Conservation (phyloP, 2,113 vertebrate species). For the Paradisaea rubra region DNA sequence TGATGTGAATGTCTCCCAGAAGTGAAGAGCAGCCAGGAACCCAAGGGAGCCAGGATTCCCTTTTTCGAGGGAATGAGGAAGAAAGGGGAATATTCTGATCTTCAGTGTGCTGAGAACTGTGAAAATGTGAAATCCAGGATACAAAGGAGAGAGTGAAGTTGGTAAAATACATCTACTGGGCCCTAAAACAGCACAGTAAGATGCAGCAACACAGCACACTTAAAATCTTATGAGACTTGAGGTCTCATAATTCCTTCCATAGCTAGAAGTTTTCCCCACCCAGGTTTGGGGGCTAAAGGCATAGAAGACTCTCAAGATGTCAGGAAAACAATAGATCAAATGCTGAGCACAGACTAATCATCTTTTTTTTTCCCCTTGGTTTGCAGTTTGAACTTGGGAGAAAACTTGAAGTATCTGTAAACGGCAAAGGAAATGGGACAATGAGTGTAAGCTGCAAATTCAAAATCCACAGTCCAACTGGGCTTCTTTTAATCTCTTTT, state of each 20-base stretch:
- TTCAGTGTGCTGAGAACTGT: not conserved
- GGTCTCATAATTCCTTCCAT: not conserved
- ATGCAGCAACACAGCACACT: not conserved
- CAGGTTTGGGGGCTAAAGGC: not conserved
- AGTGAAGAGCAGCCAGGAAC: not conserved
- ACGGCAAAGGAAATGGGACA: constrained; percentile 69
- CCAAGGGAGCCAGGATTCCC: not conserved
- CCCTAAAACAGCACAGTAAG: not conserved
- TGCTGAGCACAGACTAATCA: not conserved
- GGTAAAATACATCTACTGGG: not conserved
- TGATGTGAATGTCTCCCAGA: not conserved
- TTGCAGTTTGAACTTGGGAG: constrained; percentile 69
- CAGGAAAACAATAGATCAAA: not conserved
- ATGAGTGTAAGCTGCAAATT: constrained; percentile 67
- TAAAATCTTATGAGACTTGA: not conserved
- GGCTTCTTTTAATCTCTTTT: not conserved
- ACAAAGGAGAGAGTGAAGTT: not conserved
- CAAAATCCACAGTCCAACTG: not conserved
- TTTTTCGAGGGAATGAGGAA: not conserved
- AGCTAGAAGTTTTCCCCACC: not conserved
- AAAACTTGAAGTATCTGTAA: constrained; percentile 46
- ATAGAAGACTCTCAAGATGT: not conserved
- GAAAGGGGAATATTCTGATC: not conserved
- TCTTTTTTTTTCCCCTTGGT: not conserved
- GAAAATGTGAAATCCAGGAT: not conserved